Evolutionary conservation across 2,113 vertebrate species (phyloP).

Genomic region (Numenius arquata): DNA sequence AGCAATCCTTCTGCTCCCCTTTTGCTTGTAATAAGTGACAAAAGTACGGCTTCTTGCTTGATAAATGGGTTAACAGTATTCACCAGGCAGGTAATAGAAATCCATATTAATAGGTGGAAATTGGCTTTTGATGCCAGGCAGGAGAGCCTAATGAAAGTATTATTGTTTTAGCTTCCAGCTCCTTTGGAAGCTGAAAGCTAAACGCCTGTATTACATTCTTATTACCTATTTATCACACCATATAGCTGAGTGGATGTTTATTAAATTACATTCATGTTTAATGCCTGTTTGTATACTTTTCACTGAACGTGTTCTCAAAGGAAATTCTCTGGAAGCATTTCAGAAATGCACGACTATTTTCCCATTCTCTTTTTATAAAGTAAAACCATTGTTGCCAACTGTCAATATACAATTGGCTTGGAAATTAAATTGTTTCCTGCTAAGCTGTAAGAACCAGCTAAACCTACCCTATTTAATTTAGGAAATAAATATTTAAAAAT

Average conservation of each 20-base stretch:
- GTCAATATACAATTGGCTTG: conserved; percentile 57
- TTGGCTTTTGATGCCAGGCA: conserved; percentile 55
- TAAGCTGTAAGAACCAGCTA: conserved; percentile 49
- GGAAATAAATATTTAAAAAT: conserved; percentile 70
- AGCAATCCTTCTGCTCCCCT: conserved; percentile 51
- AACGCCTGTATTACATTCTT: conserved; percentile 42
- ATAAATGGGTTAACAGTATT: conserved; percentile 64
- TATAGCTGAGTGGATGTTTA: conserved; percentile 62
- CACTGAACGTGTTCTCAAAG: conserved; percentile 54
- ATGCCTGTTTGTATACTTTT: conserved; percentile 59
- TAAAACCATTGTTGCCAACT: conserved; percentile 59
- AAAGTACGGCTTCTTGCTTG: conserved; percentile 26
- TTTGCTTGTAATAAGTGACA: conserved; percentile 50
- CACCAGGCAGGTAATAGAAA: conserved; percentile 59
- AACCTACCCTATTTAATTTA: conserved; percentile 64
- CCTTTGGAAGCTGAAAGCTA: conserved; percentile 53
- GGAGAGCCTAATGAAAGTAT: conserved; percentile 58
- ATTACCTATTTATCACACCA: conserved; percentile 62
- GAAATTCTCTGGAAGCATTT: conserved; percentile 65
- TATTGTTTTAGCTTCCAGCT: conserved; percentile 62
- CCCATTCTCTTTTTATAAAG: conserved; percentile 49
- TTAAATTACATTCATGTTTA: conserved; percentile 65
- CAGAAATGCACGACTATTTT: conserved; percentile 58
- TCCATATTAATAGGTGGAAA: conserved; percentile 56
- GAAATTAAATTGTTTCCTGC: conserved; percentile 71